Evolutionary conservation across 53 echinoderm and acorn worm species (phyloP), one percentile per base, ranked within the genome.

Genomic region (Patiria pectinifera): DNA sequence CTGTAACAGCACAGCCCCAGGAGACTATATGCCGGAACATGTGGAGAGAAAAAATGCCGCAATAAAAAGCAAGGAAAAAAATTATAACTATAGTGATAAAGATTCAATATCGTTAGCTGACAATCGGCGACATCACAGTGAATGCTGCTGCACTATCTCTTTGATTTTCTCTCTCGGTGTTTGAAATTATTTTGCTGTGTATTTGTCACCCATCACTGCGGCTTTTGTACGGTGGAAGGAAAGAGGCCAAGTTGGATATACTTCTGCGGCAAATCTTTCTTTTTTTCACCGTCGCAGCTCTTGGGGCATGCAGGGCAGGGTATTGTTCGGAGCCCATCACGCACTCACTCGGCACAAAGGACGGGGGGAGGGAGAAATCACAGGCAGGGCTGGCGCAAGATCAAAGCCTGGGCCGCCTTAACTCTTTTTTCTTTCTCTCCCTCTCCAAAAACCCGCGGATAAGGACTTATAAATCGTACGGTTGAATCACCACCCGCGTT

Each of bases 71-170:
- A 22, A 60, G n/a, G 61, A 61, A 89, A 90, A 90, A 77, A 89
- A 60, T 53, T 22, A 74, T 76, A 76, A 16, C 87, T 35, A 53
- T 77, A 18, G 78, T 35, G 22, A 80, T 61, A 80, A 90, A 90
- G 47, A 80, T 90, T 80, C 90, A 90, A 90, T 90, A 90, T 90
- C 69, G 60, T 87, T 76, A 87, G 14, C 87, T 87, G 87, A 90
- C 90, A 90, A 66, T 90, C 90, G 90, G 80, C 81, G 81, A 81
- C 80, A 90, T 90, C 90, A 90, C 22, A 90, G 90, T 81, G 63
- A 90, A 59, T 88, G 59, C 78, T 26, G 15, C 62, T 72, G 86
- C 74, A 71, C 86, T 72, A 21, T 86, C 72, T 35, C 62, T 24
- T 77, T 35, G 53, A 3, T 86, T 47, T 22, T 86, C 22, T 86